phyloP scores from a whole-genome alignment of 2,888 invertebrate genomes.

The Endotricha flammealis region DNA sequence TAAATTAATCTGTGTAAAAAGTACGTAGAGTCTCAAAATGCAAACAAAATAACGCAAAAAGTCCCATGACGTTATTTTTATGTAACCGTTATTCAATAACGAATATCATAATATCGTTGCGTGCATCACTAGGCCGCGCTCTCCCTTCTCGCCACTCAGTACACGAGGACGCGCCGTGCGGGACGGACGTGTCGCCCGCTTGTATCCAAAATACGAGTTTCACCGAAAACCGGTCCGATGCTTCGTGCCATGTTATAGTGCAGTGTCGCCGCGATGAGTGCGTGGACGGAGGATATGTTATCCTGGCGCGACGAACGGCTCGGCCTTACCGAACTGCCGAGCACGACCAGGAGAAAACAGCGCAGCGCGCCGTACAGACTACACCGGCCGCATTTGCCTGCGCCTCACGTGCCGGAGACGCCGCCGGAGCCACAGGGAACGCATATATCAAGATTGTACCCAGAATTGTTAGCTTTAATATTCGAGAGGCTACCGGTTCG shows the following conservation, averaged over 20 bases:
- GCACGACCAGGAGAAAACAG: constrained; percentile 70
- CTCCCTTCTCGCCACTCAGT: constrained; percentile 63
- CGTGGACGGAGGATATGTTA: constrained; percentile 72
- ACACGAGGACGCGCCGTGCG: constrained; percentile 45
- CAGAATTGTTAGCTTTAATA: constrained; percentile 94
- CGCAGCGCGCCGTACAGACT: constrained; percentile 82
- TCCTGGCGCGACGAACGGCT: constrained; percentile 70
- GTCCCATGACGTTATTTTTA: too few relatives aligned
- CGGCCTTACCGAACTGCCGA: constrained; percentile 68
- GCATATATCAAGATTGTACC: constrained; percentile 93
- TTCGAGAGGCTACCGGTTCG: constrained; percentile 92
- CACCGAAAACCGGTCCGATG: constrained; percentile 67
- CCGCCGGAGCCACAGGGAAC: constrained; percentile 78
- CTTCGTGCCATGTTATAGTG: constrained; percentile 64
- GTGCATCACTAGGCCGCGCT: constrained; percentile 35
- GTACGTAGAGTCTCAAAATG: too few relatives aligned
- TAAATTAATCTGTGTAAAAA: too few relatives aligned
- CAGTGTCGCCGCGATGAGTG: constrained; percentile 62
- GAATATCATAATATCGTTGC: too few relatives aligned
- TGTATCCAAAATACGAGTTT: constrained; percentile 40
- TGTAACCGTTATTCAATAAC: too few relatives aligned
- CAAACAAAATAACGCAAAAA: too few relatives aligned
- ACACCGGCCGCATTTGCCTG: constrained; percentile 80
- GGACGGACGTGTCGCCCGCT: constrained; percentile 41
- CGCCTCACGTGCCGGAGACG: constrained; percentile 63